phyloP scores from a whole-genome alignment of 2,888 invertebrate species.

The Unio delphinus region DNA sequence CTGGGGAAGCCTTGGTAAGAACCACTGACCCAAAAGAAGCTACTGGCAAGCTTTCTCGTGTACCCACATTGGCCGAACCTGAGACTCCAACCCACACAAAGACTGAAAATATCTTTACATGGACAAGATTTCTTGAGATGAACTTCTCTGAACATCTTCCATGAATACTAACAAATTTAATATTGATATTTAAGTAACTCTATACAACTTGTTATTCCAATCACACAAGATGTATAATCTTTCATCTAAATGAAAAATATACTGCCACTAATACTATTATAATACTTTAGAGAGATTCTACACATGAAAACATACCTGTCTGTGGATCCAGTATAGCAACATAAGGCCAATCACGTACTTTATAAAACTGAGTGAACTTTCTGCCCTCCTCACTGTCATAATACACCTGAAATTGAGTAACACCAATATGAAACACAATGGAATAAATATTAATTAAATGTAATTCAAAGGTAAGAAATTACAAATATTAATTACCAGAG shows the following conservation, averaged over 20 bases:
- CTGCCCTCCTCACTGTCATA: conserved; percentile 77
- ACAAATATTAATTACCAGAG: too few species aligned
- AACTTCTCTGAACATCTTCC: too few species aligned
- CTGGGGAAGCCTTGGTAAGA: too few species aligned
- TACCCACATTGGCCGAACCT: too few species aligned
- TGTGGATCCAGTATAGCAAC: conserved; percentile 80
- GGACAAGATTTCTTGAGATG: too few species aligned
- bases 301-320: conserved; percentile 73
- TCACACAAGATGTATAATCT: background rate
- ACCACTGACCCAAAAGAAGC: too few species aligned
- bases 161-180: too few species aligned
- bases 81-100: too few species aligned
- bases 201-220: background rate
- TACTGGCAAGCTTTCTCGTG: too few species aligned
- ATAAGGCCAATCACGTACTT: conserved; percentile 77
- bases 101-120: too few species aligned
- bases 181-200: too few species aligned
- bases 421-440: background rate
- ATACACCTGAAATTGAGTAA: conserved; percentile 67
- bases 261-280: background rate
- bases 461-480: too few species aligned
- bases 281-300: background rate
- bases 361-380: conserved; percentile 79
- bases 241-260: background rate
- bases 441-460: background rate